Conservation (phyloP, 2,113 vertebrate species). For the Sterrhoptilus dennistouni region DNA sequence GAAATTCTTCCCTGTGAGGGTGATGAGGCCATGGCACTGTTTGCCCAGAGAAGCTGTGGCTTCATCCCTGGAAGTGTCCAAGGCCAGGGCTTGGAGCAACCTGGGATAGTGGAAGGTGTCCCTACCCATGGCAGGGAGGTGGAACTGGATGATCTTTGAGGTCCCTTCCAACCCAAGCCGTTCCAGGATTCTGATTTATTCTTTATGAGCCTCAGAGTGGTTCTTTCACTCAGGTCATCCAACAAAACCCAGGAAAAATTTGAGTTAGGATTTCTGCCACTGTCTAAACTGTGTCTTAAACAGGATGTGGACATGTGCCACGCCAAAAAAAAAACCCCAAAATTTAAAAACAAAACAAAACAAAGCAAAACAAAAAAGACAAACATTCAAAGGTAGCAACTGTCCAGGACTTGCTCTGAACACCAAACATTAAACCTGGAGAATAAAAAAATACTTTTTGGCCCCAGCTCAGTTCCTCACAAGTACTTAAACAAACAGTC, state of each 20-base stretch:
- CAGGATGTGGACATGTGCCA: accelerated
- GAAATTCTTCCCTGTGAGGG: accelerated
- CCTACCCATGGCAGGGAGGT: background rate
- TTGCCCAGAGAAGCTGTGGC: accelerated
- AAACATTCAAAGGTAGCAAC: background rate
- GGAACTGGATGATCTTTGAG: background rate
- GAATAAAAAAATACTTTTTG: background rate
- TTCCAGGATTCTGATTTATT: background rate
- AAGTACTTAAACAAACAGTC: background rate
- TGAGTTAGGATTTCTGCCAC: background rate
- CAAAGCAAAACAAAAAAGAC: accelerated
- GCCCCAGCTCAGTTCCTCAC: background rate
- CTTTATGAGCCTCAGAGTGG: background rate
- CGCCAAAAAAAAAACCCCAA: no score
- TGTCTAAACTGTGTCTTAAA: background rate
- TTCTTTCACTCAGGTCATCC: background rate
- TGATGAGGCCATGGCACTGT: accelerated
- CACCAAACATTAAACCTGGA: background rate
- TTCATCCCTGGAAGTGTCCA: background rate
- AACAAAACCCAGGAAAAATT: background rate
- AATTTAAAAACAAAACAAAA: no score
- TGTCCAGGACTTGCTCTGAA: background rate
- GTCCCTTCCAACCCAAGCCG: background rate
- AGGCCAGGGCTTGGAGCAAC: background rate
- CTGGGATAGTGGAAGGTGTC: background rate